These are phyloP conservation scores for Hydrocynus forskahlii DNA, from an alignment of 2,797 vertebrate species.

Conservation along the genomic window DNA sequence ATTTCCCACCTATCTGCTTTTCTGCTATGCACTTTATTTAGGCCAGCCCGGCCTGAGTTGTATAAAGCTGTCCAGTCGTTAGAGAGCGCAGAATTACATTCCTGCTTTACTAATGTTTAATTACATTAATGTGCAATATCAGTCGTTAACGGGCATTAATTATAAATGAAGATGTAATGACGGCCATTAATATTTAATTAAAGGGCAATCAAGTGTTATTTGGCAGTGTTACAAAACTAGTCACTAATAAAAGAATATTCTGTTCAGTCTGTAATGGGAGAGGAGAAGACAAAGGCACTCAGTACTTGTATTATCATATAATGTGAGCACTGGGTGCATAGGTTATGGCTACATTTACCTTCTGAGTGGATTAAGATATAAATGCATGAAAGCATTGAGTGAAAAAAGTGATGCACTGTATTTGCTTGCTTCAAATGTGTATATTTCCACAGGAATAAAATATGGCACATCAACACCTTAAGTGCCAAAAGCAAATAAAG, in stretches of 20 bases:
- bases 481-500: not conserved
- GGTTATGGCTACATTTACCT: slow-evolving; percentile 41
- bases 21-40: slow-evolving; percentile 37
- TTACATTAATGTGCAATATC: slow-evolving; percentile 85
- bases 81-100: slow-evolving; percentile 66
- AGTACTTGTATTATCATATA: slow-evolving; percentile 28
- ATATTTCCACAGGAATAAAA: not conserved
- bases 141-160: slow-evolving; percentile 81
- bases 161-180: slow-evolving; percentile 86
- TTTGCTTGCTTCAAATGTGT: not conserved
- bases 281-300: slow-evolving; percentile 60
- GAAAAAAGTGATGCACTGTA: not conserved
- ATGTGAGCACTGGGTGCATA: slow-evolving; percentile 31
- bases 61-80: slow-evolving; percentile 62
- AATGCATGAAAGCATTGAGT: not conserved
- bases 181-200: slow-evolving; percentile 86
- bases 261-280: slow-evolving; percentile 72
- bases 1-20: slow-evolving; percentile 29
- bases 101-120: slow-evolving; percentile 77
- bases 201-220: slow-evolving; percentile 87
- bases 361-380: not conserved
- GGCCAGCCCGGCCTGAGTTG: slow-evolving; percentile 50
- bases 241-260: slow-evolving; percentile 78
- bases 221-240: slow-evolving; percentile 83
- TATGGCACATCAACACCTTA: too few species aligned